Evolutionary conservation across 2,797 vertebrate genomes (phyloP).

Genomic region (Xiphophorus birchmanni): DNA sequence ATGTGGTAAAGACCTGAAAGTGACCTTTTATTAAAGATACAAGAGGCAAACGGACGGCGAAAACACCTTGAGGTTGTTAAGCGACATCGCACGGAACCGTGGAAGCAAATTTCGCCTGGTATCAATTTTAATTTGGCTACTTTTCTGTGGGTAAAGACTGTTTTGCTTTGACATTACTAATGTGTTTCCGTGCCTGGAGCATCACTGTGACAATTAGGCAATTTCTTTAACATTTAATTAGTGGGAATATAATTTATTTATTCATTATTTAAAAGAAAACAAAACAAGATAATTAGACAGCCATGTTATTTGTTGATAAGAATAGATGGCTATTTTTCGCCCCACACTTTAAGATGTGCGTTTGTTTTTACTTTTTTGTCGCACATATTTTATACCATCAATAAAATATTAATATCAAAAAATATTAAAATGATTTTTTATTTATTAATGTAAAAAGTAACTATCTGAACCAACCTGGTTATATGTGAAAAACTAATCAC

Average conservation of each 20-base stretch:
- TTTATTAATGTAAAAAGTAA: not conserved
- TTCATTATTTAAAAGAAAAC: not conserved
- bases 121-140: slow-evolving; percentile 14
- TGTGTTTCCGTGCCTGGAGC: slow-evolving; percentile 2
- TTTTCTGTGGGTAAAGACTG: slow-evolving; percentile 2
- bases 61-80: slow-evolving; percentile 1
- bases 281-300: not conserved
- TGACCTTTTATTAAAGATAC: slow-evolving; percentile 27
- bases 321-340: not conserved
- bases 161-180: slow-evolving; percentile 29
- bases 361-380: not conserved
- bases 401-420: not conserved
- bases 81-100: slow-evolving; percentile 6
- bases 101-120: not conserved
- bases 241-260: not conserved
- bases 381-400: not conserved
- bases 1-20: slow-evolving; percentile 13
- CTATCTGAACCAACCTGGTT: not conserved
- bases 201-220: slow-evolving; percentile 5
- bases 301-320: not conserved
- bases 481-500: not conserved
- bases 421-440: not conserved
- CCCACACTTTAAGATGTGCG: not conserved
- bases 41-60: not conserved
- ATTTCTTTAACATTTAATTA: slow-evolving; percentile 33